A percentile compares a stretch with the other conserved stretches of the same genome.
These are phyloP conservation scores for Ceyx cyanopectus DNA, from an alignment of 2,113 vertebrate genomes.

Conservation along the genomic window DNA sequence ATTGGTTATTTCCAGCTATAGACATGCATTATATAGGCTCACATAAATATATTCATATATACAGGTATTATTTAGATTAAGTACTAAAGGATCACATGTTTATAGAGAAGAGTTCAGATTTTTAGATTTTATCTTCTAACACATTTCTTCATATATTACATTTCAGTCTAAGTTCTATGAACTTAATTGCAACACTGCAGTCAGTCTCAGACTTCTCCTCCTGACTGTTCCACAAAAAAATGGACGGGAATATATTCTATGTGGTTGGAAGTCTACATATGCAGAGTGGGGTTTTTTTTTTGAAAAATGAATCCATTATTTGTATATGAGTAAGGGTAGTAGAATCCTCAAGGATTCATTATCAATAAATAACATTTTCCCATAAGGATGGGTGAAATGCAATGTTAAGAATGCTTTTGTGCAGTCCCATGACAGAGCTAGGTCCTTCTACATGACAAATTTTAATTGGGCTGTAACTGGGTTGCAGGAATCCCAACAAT, in stretches of 20 bases:
- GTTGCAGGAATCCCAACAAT: neutral
- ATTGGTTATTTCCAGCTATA: neutral
- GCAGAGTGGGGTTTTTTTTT: neutral
- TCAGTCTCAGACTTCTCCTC: neutral
- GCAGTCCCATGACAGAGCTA: neutral
- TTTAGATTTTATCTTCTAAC: neutral
- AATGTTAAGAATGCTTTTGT: neutral
- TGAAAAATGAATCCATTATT: neutral
- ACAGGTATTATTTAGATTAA: neutral
- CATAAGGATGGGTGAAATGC: neutral
- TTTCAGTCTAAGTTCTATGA: neutral
- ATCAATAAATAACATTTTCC: neutral
- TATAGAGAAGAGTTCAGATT: neutral
- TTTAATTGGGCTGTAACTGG: conserved; percentile 42
- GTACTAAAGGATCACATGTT: neutral
- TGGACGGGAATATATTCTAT: neutral
- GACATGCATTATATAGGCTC: neutral
- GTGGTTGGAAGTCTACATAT: neutral
- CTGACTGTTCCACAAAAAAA: neutral
- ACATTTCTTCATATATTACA: neutral
- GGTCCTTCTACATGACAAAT: conserved; percentile 51
- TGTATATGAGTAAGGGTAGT: neutral
- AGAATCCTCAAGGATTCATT: neutral
- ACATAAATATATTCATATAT: neutral
- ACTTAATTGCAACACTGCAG: neutral